Base-by-base conservation (phyloP, 2,888 invertebrate species). In the Arctia plantaginis region DNA sequence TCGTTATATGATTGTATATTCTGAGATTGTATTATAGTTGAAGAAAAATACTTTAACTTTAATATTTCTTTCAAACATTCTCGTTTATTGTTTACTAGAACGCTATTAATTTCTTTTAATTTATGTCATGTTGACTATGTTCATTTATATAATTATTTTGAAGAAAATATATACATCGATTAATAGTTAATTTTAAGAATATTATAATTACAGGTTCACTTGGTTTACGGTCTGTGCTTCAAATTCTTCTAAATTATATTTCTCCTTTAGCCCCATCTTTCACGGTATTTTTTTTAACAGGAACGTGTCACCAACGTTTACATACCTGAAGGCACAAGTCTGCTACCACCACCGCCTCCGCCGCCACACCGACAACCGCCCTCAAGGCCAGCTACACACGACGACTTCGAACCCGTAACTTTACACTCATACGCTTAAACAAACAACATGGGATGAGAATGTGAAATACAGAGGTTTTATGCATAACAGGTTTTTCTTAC, bases 281-380 rank as follows among this genome's bases (percentile, higher is more conserved):
- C 15, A 47, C 47, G 18, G 27, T 62, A 62, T 30, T 1, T 23
- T 7, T 23, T 70, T 62, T 23, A 30, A 6, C 83, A 97, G 97
- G 97, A 97, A 86, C 96, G 97, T 27, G 97, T 97, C 47, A 96
- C 95, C 30, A 96, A 96, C 85, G 94, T 96, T 20, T 96, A 96
- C 90, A 97, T 97, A 89, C 97, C 97, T 30, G 97, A 97, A 92
- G 97, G 97, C 74, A 97, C 97, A 27, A 97, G 97, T 86, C 90
- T 97, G 84, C 96, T 97, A 81, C 97, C 97, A 27, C 96, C 97
- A 27, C 96, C 97, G 66, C 96, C 96, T n/a, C 96, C 97, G 69
- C 95, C 93, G 7, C 94, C 94, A n/a, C 91, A 90, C 72, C 91
- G 90, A 68, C 96, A 96, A 74, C 96, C 96, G 10, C 96, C 96